Base-by-base conservation (phyloP, 2,888 invertebrate genomes). In the Boloria euphrosyne region DNA sequence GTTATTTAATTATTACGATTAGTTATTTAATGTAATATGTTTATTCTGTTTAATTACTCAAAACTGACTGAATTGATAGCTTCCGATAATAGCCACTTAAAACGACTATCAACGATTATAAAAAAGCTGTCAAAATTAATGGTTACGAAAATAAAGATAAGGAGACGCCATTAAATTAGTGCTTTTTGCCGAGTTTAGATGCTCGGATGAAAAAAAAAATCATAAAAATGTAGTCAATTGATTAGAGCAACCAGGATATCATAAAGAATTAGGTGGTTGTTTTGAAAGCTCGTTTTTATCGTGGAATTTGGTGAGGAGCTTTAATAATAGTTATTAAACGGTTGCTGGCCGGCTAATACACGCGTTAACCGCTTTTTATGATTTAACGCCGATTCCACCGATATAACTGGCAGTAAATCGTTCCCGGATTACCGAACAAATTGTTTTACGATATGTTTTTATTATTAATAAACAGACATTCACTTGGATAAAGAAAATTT, bases 281-380 rank as follows among this genome's bases (percentile, higher is more conserved):
- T 62, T 64, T 59, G 53, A 51, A 55, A 66, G 66, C 64, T 64
- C 62, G 65, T 71, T 75, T 74, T 85, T 85, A 86, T 86, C 79
- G 76, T 78, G 81, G 86, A 85, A 86, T 88, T 87, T 85, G 82
- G 86, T 87, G 83, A 84, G 84, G 85, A 82, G 80, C 76, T 82
- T 82, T 90, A 90, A 90, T 90, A 89, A 90, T 86, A 90, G 90
- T 89, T 88, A 91, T 91, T 91, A 91, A 83, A 84, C 79, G 78
- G 85, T 82, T 85, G 86, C 86, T 80, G 77, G 86, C 85, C 86
- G 84, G 83, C 88, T 90, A 89, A 90, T 89, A 85, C 80, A 79
- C 79, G 82, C 79, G 86, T 84, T 85, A 87, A 89, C 86, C 86
- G 86, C 75, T 83, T 87, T 89, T 90, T 88, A 90, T 89, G 90